Base-by-base conservation (phyloP, 2,113 vertebrate genomes). In the Microtus pennsylvanicus region DNA sequence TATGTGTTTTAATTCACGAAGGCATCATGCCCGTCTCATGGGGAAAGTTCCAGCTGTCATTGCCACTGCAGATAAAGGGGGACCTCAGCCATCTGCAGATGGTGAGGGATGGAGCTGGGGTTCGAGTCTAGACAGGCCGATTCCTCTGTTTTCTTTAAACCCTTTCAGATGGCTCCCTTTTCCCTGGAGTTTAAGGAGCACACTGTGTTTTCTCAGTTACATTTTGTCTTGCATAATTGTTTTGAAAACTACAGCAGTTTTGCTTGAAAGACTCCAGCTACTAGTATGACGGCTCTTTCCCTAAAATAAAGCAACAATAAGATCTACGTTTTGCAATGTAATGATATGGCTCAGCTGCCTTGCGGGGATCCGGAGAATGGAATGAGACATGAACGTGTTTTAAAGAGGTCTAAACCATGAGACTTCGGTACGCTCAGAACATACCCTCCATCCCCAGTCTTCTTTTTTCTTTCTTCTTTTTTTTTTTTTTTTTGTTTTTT, bases 221-320 rank as follows among this genome's bases (percentile, higher is more conserved):
- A 91, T 94, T 90, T 96, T 89, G 80, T 94, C 92, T 95, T 35
- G 55, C 63, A 33, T 87, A 74, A 94, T 50, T 75, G 67, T 93
- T 93, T 95, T 80, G 70, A 65, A 92, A 95, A 72, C 76, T 75
- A 70, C 67, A 74, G 74, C 45, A 81, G 69, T 91, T 45, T 91
- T 87, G 96, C 89, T n/a, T 90, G 21, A 88, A 90, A 93, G 82
- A 77, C 72, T 76, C 87, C 61, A 67, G 83, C 70, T 95, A 77
- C 65, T 75, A 33, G 52, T 81, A 72, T 81, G 61, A 80, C 7
- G 22, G 52, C 42, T 69, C n/a, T 90, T 78, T 87, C 58, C 83
- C 94, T 93, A 75, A 91, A 96, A 83, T 45, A 90, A 93, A 95
- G 77, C 45, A 77, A 5, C 45, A 61, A 63, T 50, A 83, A 74